Evolutionary conservation across 35 echinoderm and acorn worm genomes (phyloP).

Genomic region (Ophioderma brevispina): DNA sequence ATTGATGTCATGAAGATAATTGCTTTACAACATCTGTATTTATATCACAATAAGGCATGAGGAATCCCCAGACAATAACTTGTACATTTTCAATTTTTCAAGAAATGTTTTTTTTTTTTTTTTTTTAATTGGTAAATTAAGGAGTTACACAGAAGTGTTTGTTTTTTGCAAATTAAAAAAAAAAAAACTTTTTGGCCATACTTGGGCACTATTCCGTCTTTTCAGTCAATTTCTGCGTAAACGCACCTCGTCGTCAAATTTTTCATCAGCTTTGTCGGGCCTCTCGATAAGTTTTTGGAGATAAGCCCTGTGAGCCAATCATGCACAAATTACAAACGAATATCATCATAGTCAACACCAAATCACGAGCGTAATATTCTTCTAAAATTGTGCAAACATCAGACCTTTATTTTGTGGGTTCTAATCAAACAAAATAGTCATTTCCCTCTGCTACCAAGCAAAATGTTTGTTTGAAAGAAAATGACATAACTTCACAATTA

Average conservation of each 20-base stretch:
- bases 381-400: constrained; percentile 33
- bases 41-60: not conserved
- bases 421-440: constrained; percentile 54
- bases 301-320: constrained; percentile 49
- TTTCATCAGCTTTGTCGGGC: constrained; percentile 32
- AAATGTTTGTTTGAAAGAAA: not conserved
- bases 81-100: not conserved
- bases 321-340: constrained; percentile 59
- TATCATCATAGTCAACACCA: constrained; percentile 38
- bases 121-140: constrained; percentile 3
- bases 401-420: constrained; percentile 24
- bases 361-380: constrained; percentile 8
- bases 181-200: constrained; percentile 46
- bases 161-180: constrained; percentile 17
- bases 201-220: constrained; percentile 7
- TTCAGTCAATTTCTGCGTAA: constrained; percentile 6
- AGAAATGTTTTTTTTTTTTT: not conserved
- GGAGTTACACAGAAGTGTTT: constrained; percentile 27
- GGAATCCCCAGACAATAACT: constrained; percentile 40
- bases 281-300: constrained; percentile 34
- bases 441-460: constrained; percentile 38
- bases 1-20: too few relatives aligned
- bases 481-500: too few relatives aligned
- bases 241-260: not conserved
- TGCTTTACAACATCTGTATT: too few relatives aligned